phyloP scores from a whole-genome alignment of 2,888 invertebrate species.

The Trichogramma dendrolimi region DNA sequence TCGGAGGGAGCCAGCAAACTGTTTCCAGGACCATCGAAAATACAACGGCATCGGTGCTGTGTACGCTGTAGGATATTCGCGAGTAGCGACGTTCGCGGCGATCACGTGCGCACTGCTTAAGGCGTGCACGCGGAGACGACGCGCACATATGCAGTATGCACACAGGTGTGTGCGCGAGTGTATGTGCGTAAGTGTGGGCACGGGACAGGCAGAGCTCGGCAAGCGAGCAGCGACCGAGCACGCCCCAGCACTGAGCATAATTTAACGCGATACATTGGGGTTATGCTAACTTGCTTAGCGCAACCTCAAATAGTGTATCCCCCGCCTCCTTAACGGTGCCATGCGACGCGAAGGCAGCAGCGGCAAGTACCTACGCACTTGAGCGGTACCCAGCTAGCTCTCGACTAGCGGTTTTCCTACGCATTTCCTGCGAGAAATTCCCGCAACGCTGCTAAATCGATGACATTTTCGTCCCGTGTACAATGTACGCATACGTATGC shows the following conservation, averaged over 20 bases:
- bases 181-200: too few relatives aligned
- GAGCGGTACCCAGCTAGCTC: constrained; percentile 10
- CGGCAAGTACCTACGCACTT: constrained; percentile 26
- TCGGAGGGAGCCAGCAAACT: too few relatives aligned
- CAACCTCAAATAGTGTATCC: constrained; percentile 47
- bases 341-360: constrained; percentile 22
- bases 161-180: constrained; percentile 20
- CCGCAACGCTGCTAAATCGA: constrained; percentile 32
- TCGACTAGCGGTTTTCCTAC: constrained; percentile 17
- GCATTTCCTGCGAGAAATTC: constrained; percentile 16
- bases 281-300: constrained; percentile 52
- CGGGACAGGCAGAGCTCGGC: too few relatives aligned
- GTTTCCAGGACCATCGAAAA: too few relatives aligned
- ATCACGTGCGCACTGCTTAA: constrained; percentile 10
- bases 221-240: constrained; percentile 17
- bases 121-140: constrained; percentile 39
- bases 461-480: constrained; percentile 28
- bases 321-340: constrained; percentile 8
- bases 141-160: constrained; percentile 33
- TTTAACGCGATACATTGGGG: constrained; percentile 52
- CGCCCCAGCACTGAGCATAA: constrained; percentile 47
- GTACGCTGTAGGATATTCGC: too few relatives aligned
- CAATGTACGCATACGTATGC: background rate
- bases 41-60: too few relatives aligned
- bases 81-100: too few relatives aligned